Percentiles rank a stretch among this genome's conserved stretches.
phyloP scores from a whole-genome alignment of 1,140 invertebrate genomes.

The Diorhabda sublineata region DNA sequence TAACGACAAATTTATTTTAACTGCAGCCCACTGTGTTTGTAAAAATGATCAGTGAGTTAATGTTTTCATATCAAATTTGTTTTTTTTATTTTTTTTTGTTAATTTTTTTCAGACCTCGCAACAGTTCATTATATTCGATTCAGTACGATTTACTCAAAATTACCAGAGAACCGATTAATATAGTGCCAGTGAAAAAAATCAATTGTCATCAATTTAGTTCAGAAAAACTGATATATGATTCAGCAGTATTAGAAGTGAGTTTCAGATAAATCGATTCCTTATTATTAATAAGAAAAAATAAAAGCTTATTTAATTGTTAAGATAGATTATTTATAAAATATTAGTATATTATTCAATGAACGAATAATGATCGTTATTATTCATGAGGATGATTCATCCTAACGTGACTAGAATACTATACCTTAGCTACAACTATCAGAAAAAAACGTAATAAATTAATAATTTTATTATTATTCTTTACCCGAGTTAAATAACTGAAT shows the following conservation, averaged over 20 bases:
- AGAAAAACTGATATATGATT: slow-evolving; percentile 25
- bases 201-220: slow-evolving; percentile 24
- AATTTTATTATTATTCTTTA: too few species aligned
- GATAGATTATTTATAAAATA: too few species aligned
- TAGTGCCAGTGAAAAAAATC: slow-evolving; percentile 24
- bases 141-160: slow-evolving; percentile 30
- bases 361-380: too few species aligned
- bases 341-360: too few species aligned
- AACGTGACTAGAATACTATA: too few species aligned
- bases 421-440: too few species aligned
- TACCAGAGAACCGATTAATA: slow-evolving; percentile 20
- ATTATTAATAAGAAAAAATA: not conserved
- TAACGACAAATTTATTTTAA: slow-evolving; percentile 32
- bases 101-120: slow-evolving; percentile 20
- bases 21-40: slow-evolving; percentile 35
- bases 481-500: too few species aligned
- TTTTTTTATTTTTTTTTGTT: not conserved
- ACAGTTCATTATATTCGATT: slow-evolving; percentile 24
- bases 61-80: not conserved
- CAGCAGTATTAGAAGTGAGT: slow-evolving; percentile 26
- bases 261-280: not conserved
- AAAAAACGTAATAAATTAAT: too few species aligned
- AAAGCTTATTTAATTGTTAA: too few species aligned
- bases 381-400: too few species aligned
- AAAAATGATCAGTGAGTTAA: slow-evolving; percentile 20